These are phyloP conservation scores for Salvelinus sp. DNA, from an alignment of 2,113 vertebrate species.

Conservation along the genomic window DNA sequence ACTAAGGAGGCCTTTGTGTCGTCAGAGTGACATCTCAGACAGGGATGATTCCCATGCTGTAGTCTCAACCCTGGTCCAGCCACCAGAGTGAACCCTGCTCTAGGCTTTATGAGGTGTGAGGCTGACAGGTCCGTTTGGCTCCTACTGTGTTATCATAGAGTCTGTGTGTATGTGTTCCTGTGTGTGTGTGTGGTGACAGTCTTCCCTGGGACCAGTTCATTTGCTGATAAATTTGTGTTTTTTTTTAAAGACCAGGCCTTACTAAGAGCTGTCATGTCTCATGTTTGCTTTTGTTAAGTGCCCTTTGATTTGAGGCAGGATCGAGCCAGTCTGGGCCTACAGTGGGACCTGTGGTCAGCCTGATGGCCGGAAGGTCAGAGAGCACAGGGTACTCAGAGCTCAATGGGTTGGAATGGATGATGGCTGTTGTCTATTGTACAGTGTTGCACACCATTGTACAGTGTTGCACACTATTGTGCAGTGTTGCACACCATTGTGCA, in stretches of 20 bases:
- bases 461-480: neutral
- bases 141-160: slow-evolving; percentile 34
- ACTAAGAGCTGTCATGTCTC: slow-evolving; percentile 24
- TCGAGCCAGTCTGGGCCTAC: slow-evolving; percentile 21
- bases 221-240: slow-evolving; percentile 18
- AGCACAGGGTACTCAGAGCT: slow-evolving; percentile 27
- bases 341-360: slow-evolving; percentile 47
- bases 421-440: slow-evolving; percentile 2
- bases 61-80: slow-evolving; percentile 27
- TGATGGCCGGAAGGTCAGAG: slow-evolving; percentile 36
- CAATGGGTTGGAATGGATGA: slow-evolving; percentile 32
- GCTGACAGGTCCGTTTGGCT: slow-evolving; percentile 50
- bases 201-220: slow-evolving; percentile 14
- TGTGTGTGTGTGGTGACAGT: slow-evolving; percentile 36
- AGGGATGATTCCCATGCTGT: slow-evolving; percentile 43
- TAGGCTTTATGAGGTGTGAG: slow-evolving; percentile 54
- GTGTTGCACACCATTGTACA: slow-evolving; percentile 7
- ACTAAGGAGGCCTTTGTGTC: slow-evolving; percentile 40
- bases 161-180: no score
- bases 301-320: slow-evolving; percentile 48
- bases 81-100: slow-evolving; percentile 8
- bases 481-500: slow-evolving; percentile 7
- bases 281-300: slow-evolving; percentile 14
- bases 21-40: slow-evolving; percentile 1
- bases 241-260: slow-evolving; percentile 22